Percentiles rank a stretch among this genome's conserved stretches.
phyloP scores from a whole-genome alignment of 2,113 vertebrate species.

The Brachyistius frenatus region DNA sequence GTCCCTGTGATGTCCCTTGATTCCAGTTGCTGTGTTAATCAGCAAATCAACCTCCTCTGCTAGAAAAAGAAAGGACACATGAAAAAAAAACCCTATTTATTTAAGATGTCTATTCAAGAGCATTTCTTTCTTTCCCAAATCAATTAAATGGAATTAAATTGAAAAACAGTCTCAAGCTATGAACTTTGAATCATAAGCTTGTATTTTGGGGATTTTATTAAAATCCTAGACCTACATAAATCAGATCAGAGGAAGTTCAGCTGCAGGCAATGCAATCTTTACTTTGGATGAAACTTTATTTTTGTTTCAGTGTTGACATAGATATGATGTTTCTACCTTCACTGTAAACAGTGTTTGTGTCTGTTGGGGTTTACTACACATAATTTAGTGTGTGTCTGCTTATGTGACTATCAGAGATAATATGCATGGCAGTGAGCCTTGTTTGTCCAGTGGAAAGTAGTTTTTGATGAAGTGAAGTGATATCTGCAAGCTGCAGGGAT shows the following conservation, averaged over 20 bases:
- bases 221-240: background rate
- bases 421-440: background rate
- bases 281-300: background rate
- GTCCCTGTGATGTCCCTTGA: too few species aligned
- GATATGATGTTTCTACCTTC: background rate
- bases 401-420: slow-evolving; percentile 17
- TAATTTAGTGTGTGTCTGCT: slow-evolving; percentile 17
- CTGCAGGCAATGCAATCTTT: too few species aligned
- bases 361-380: slow-evolving; percentile 15
- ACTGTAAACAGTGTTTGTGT: slow-evolving; percentile 23
- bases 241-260: background rate
- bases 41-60: background rate
- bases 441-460: slow-evolving; percentile 48
- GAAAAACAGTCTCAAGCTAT: background rate
- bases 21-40: too few species aligned
- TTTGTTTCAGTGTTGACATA: slow-evolving; percentile 12
- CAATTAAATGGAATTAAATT: background rate
- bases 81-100: background rate
- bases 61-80: background rate
- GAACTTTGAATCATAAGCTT: background rate
- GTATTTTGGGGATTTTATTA: background rate
- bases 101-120: background rate
- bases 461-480: slow-evolving; percentile 54
- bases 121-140: background rate
- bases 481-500: slow-evolving; percentile 20